Evolutionary conservation across 2,888 invertebrate genomes (phyloP).

Genomic region (Lasioglossum zephyrum): DNA sequence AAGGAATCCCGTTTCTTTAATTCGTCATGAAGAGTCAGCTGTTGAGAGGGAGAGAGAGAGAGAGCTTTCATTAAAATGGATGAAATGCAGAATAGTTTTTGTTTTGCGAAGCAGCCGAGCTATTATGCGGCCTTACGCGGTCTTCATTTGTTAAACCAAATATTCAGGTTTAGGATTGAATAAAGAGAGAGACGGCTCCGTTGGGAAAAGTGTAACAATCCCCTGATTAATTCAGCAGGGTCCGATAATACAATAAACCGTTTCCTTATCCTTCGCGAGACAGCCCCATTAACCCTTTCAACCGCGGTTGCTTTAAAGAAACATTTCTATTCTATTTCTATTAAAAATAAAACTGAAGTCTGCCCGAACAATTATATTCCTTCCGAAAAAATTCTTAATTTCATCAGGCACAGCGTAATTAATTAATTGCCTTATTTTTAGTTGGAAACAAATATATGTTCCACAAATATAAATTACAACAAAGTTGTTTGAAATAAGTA

Average conservation of each 20-base stretch:
- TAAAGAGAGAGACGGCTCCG: background rate
- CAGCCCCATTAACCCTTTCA: background rate
- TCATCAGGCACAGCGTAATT: background rate
- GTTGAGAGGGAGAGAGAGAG: background rate
- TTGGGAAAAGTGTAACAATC: background rate
- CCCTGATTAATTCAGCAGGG: background rate
- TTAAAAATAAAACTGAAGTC: too few relatives aligned
- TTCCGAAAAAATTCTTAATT: background rate
- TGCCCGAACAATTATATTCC: too few relatives aligned
- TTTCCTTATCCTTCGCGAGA: background rate
- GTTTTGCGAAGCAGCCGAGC: background rate
- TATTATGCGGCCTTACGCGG: background rate
- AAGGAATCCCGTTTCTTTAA: slow-evolving; percentile 20
- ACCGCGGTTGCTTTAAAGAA: background rate
- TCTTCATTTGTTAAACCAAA: slow-evolving; percentile 3
- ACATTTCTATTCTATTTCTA: background rate
- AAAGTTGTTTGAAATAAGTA: too few relatives aligned
- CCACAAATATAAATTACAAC: too few relatives aligned
- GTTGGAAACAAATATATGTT: too few relatives aligned
- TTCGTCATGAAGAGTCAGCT: background rate
- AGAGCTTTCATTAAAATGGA: slow-evolving; percentile 30
- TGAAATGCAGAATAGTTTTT: slow-evolving; percentile 26
- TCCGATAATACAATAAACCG: background rate
- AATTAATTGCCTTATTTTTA: too few relatives aligned
- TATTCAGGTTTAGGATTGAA: background rate